These are phyloP conservation scores for Scaptomyza caliginosa DNA, from an alignment of 2,888 invertebrate species.

Conservation along the genomic window DNA sequence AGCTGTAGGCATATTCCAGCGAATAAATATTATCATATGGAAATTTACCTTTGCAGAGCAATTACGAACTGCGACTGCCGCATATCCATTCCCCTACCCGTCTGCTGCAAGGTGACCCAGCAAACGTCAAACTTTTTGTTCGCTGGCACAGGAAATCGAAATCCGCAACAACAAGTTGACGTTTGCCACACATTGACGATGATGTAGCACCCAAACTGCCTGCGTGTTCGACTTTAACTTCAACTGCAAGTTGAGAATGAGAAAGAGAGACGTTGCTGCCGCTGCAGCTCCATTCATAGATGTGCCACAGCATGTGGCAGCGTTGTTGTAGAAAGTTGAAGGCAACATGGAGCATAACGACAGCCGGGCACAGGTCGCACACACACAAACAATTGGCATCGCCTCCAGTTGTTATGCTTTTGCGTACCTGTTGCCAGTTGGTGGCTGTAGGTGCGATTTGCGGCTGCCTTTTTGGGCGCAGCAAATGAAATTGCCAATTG, in stretches of 20 bases:
- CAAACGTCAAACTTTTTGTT: constrained; percentile 62
- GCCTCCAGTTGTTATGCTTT: constrained; percentile 37
- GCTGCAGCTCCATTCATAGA: constrained; percentile 60
- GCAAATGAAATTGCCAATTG: constrained; percentile 76
- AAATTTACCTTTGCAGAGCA: constrained; percentile 73
- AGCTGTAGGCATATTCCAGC: constrained; percentile 56
- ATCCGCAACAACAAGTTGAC: constrained; percentile 74
- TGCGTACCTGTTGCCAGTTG: constrained; percentile 65
- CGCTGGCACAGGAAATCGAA: constrained; percentile 72
- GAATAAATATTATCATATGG: constrained; percentile 80
- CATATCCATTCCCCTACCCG: background rate
- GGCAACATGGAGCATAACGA: constrained; percentile 43
- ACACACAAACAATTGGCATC: constrained; percentile 23
- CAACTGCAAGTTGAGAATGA: constrained; percentile 29
- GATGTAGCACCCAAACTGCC: constrained; percentile 66
- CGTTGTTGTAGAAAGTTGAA: constrained; percentile 65
- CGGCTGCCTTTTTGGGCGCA: constrained; percentile 64
- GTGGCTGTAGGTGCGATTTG: constrained; percentile 25
- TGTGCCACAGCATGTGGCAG: constrained; percentile 65
- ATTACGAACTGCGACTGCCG: constrained; percentile 65
- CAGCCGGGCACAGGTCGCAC: constrained; percentile 48
- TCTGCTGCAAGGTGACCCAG: constrained; percentile 55
- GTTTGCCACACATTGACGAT: constrained; percentile 66
- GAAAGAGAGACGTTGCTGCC: constrained; percentile 16
- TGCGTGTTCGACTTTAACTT: background rate